Evolutionary conservation across 2,797 vertebrate genomes (phyloP), one percentile per base, ranked within the genome.

Genomic region (Labeo calbasu): DNA sequence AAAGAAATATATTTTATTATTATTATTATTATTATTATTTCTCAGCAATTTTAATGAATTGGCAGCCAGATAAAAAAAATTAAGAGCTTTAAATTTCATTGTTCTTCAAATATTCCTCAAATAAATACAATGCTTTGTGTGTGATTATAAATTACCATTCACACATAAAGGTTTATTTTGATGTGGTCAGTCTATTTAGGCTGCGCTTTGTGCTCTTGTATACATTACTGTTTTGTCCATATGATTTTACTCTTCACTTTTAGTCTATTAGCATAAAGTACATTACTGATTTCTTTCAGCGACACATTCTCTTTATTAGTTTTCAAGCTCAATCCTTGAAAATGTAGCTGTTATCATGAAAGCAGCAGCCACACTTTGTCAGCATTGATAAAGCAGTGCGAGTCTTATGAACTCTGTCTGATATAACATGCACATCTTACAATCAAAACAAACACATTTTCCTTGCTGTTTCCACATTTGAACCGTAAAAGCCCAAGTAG

Each of bases 321-420:
- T 82, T 65, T 77, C n/a, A 63, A 77, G 57, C n/a, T 40, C 48
- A 21, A 15, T n/a, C 8, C 11, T 46, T 65, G 17, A 72, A 77
- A 72, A 82, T 65, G 59, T 46, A 17, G n/a, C 75, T 48, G 84
- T 86, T 86, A 82, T 82, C 80, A 78, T 59, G 21, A 83, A 68
- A 86, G 68, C 68, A 25, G 48, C 85, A 73, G 75, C 66, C 50
- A 53, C 68, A 70, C 25, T 55, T 77, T 65, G 76, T 59, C 80
- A 73, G 51, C 48, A 43, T 32, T 83, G 85, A 79, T 86, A 57
- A 72, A 79, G 59, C 68, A 15, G n/a, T 36, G 50, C 3, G 19
- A 71, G 75, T 21, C 23, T 53, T 66, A 36, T 48, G 68, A 83
- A 48, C 75, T 55, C 32, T 53, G 68, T 55, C 48, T 51, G 59